Evolutionary conservation across 2,888 invertebrate genomes (phyloP).

Genomic region (Philopedon plagiatum): DNA sequence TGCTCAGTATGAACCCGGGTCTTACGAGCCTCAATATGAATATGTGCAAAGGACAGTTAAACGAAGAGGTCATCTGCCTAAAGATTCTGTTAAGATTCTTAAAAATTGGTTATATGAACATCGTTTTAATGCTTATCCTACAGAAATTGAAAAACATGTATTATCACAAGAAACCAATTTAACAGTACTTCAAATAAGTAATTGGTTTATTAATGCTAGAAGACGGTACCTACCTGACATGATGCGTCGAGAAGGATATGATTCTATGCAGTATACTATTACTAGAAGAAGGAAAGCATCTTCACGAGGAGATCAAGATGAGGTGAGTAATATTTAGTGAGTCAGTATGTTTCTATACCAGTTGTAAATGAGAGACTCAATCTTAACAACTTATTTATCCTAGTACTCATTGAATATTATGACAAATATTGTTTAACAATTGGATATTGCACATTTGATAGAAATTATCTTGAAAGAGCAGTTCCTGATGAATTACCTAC

Average conservation of each 20-base stretch:
- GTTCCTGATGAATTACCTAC: too few species aligned
- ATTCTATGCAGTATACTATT: conserved; percentile 67
- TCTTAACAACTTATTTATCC: too few species aligned
- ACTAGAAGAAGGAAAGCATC: conserved; percentile 63
- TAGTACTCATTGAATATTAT: too few species aligned
- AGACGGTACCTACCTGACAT: conserved; percentile 66
- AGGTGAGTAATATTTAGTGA: conserved; percentile 17
- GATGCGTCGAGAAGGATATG: conserved; percentile 68
- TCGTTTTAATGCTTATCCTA: conserved; percentile 68
- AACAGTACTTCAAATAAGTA: conserved; percentile 67
- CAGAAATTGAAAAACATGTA: conserved; percentile 67
- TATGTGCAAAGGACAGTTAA: conserved; percentile 60
- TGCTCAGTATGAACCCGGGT: conserved; percentile 41
- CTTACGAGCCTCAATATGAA: conserved; percentile 42
- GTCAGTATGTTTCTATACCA: too few species aligned
- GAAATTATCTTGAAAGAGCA: too few species aligned
- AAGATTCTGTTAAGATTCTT: conserved; percentile 66
- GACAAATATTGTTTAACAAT: too few species aligned
- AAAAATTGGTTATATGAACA: conserved; percentile 68
- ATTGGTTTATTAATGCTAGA: conserved; percentile 68
- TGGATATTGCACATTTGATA: too few species aligned
- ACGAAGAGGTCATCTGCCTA: conserved; percentile 66
- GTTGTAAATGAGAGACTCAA: too few species aligned
- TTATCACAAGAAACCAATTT: conserved; percentile 67
- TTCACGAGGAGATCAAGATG: conserved; percentile 40